These are phyloP conservation scores for Trichoplusia ni DNA, from an alignment of 1,140 invertebrate species.

Conservation along the genomic window DNA sequence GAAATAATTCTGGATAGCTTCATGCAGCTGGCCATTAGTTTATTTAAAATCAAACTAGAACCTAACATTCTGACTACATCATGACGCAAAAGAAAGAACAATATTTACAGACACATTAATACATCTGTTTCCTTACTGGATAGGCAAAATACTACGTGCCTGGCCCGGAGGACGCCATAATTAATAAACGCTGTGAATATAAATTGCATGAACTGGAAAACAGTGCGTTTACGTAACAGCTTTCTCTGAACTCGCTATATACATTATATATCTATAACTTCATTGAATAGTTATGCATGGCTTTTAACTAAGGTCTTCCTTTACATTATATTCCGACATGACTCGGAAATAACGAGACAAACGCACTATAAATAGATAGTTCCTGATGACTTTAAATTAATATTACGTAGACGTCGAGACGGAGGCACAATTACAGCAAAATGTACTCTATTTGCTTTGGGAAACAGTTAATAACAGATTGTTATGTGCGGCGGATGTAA, in stretches of 20 bases:
- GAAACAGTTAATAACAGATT: not conserved
- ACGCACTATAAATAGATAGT: constrained; percentile 20
- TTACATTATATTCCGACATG: not conserved
- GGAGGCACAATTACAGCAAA: not conserved
- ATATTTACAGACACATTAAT: constrained; percentile 17
- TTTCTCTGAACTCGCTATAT: not conserved
- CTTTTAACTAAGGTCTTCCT: no score
- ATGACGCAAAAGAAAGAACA: constrained; percentile 7
- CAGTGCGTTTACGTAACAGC: not conserved
- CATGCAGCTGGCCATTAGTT: not conserved
- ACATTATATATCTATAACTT: no score
- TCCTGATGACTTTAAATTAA: constrained; percentile 28
- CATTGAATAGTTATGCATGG: no score
- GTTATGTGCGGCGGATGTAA: not conserved
- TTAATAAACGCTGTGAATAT: constrained; percentile 11
- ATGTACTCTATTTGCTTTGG: not conserved
- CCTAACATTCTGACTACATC: not conserved
- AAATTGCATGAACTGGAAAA: not conserved
- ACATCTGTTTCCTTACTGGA: constrained; percentile 10
- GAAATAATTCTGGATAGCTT: not conserved
- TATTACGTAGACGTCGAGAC: constrained; percentile 8
- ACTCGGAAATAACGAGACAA: constrained; percentile 17
- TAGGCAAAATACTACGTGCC: constrained; percentile 1
- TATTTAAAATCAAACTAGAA: constrained; percentile 7
- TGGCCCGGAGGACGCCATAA: not conserved